Percentiles rank a stretch among this genome's conserved stretches.
These are phyloP conservation scores for Dendrolimus houi DNA, from an alignment of 2,888 invertebrate genomes.

Conservation along the genomic window DNA sequence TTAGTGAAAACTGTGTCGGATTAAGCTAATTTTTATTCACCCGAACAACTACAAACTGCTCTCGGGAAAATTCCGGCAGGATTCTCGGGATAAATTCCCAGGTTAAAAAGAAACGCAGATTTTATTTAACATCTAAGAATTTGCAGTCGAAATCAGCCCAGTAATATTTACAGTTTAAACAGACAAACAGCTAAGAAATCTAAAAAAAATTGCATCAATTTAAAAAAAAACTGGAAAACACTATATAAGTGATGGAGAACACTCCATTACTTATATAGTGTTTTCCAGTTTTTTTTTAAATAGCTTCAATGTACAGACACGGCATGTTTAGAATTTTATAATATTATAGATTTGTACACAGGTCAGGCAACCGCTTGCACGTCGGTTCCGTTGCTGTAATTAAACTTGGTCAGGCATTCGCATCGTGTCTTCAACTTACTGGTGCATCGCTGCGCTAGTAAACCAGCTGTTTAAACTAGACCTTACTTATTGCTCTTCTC, in stretches of 20 bases:
- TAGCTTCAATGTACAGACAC: conserved; percentile 39
- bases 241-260: too few relatives aligned
- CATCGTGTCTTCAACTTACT: conserved; percentile 38
- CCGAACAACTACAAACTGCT: too few relatives aligned
- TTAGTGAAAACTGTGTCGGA: too few relatives aligned
- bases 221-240: too few relatives aligned
- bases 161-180: neutral
- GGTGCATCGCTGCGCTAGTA: conserved; percentile 36
- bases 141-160: neutral
- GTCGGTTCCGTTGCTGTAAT: conserved; percentile 43
- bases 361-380: conserved; percentile 48
- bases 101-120: too few relatives aligned
- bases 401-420: conserved; percentile 54
- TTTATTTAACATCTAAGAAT: too few relatives aligned
- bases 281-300: conserved; percentile 29
- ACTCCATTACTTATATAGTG: conserved; percentile 8
- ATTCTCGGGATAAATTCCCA: too few relatives aligned
- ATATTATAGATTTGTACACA: conserved; percentile 28
- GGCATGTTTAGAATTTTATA: conserved; percentile 44
- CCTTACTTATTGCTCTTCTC: conserved; percentile 22
- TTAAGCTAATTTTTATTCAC: too few relatives aligned
- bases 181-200: conserved; percentile 1
- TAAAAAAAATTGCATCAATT: conserved; percentile 5
- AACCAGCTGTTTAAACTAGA: conserved; percentile 28
- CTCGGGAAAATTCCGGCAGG: too few relatives aligned